Percentiles rank a stretch among this genome's conserved stretches.
Conservation (phyloP, 1,140 invertebrate species). For the Sycophila sp. region DNA sequence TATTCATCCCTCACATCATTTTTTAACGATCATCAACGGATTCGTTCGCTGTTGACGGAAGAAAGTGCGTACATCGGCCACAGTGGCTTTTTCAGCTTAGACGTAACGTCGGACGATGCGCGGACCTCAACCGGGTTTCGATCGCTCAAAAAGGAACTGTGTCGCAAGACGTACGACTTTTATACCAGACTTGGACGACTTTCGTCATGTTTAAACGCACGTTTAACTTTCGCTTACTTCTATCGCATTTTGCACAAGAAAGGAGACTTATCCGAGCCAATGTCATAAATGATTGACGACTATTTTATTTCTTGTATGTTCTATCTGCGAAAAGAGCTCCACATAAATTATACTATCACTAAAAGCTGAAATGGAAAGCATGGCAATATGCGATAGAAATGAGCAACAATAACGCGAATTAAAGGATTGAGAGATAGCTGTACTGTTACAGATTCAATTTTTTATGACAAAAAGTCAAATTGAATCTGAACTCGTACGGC, state of each 20-base stretch:
- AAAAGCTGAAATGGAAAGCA: background rate
- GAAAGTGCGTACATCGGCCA: background rate
- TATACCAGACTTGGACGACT: slow-evolving; percentile 15
- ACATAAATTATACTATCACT: background rate
- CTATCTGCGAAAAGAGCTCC: no score
- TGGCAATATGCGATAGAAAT: background rate
- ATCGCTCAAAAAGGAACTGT: slow-evolving; percentile 19
- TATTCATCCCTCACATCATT: slow-evolving; percentile 31
- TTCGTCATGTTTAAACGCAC: slow-evolving; percentile 22
- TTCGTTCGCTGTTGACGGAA: slow-evolving; percentile 20
- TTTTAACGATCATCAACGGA: slow-evolving; percentile 18
- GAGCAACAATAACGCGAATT: slow-evolving; percentile 9
- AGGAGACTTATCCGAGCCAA: no score
- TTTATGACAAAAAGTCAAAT: no score
- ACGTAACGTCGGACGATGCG: background rate
- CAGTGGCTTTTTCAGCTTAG: slow-evolving; percentile 19
- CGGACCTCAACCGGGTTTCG: background rate
- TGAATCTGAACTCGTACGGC: background rate
- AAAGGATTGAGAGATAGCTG: slow-evolving; percentile 11
- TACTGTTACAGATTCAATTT: background rate
- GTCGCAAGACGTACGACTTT: slow-evolving; percentile 20
- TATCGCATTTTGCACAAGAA: no score
- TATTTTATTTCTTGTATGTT: no score
- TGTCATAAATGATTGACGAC: no score
- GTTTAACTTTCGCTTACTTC: slow-evolving; percentile 9